A percentile compares a stretch with the other conserved stretches of the same genome.
These are phyloP conservation scores for Zapornia atra DNA, from an alignment of 2,113 vertebrate genomes.

Conservation along the genomic window DNA sequence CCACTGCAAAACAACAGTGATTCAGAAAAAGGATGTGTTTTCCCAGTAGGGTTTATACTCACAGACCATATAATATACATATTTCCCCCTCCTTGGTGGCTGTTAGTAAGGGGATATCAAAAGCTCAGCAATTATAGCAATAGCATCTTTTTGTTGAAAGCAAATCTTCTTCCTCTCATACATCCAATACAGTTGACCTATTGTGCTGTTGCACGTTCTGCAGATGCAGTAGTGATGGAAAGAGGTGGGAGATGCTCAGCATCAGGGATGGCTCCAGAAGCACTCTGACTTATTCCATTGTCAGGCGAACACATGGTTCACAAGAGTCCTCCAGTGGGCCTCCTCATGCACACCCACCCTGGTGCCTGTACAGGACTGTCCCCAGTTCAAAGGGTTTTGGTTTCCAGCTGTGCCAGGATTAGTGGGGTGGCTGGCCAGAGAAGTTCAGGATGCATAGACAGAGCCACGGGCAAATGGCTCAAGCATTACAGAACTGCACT, in stretches of 20 bases:
- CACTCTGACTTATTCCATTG: not conserved
- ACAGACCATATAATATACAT: not conserved
- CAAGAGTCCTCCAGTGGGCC: not conserved
- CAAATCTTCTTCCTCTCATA: not conserved
- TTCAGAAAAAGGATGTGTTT: not conserved
- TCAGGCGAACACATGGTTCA: not conserved
- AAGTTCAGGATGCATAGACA: not conserved
- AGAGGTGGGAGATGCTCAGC: not conserved
- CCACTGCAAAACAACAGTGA: not conserved
- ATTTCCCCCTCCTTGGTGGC: not conserved
- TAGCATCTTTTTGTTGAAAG: not conserved
- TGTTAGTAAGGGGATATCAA: not conserved
- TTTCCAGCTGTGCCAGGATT: not conserved
- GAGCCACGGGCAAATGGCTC: not conserved
- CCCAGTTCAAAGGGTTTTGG: not conserved
- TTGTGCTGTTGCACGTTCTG: not conserved
- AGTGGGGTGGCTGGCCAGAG: not conserved
- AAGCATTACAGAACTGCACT: not conserved
- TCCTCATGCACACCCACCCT: not conserved
- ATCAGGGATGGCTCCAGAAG: not conserved
- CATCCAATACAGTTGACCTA: rapidly evolving
- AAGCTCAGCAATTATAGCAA: not conserved
- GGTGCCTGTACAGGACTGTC: not conserved
- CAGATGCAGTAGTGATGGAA: not conserved
- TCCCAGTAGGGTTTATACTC: not conserved